A percentile compares a stretch with the other conserved stretches of the same genome.
These are phyloP conservation scores for Propithecus coquereli DNA, from an alignment of 2,113 vertebrate species.

Conservation along the genomic window DNA sequence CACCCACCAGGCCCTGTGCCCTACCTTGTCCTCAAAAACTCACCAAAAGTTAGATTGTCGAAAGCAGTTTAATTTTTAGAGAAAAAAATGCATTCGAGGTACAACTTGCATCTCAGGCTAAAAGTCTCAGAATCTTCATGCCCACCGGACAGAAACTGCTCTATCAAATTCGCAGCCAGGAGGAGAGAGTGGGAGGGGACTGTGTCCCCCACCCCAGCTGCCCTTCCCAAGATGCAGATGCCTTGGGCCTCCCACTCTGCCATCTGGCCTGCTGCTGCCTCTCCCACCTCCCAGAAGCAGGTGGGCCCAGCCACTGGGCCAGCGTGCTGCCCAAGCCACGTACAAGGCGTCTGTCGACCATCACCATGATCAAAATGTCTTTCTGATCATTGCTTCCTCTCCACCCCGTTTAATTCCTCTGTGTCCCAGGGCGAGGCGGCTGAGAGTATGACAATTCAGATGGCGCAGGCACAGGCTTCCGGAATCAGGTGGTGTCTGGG, in stretches of 20 bases:
- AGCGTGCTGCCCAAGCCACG: not conserved
- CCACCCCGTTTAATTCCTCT: not conserved
- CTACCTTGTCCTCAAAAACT: not conserved
- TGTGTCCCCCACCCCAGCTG: accelerated
- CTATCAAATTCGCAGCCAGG: accelerated
- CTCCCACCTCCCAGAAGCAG: not conserved
- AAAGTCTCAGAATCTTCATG: accelerated
- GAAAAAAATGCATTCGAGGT: accelerated
- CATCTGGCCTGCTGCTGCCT: not conserved
- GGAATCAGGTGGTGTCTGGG: accelerated
- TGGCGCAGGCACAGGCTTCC: accelerated
- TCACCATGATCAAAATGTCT: accelerated
- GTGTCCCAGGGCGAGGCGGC: accelerated
- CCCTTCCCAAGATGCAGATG: not conserved
- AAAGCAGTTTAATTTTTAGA: not conserved
- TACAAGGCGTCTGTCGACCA: accelerated
- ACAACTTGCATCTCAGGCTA: accelerated
- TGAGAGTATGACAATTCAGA: accelerated
- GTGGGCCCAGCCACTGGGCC: accelerated
- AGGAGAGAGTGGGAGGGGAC: not conserved
- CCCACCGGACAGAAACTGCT: accelerated
- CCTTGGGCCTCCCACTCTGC: not conserved
- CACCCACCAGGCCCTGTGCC: accelerated
- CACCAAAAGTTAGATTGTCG: no score
- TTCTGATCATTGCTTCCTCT: accelerated